Evolutionary conservation across 2,888 invertebrate species (phyloP).

Genomic region (Cantharis flavilabris): DNA sequence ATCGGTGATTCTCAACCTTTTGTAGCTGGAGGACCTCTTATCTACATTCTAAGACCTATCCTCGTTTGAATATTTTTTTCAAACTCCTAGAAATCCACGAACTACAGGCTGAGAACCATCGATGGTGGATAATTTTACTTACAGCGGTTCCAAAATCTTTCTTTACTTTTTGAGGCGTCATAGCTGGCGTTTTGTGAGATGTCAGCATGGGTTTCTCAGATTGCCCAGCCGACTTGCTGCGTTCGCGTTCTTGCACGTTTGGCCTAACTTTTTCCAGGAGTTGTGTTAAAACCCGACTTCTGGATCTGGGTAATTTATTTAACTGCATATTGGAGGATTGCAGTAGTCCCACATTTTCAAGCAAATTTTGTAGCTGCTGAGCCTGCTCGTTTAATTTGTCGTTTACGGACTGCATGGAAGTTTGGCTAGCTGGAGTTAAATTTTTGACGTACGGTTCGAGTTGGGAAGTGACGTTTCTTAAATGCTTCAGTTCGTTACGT

Average conservation of each 20-base stretch:
- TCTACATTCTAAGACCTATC: background rate
- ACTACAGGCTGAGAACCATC: background rate
- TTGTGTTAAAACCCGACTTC: constrained; percentile 60
- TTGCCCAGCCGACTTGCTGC: constrained; percentile 52
- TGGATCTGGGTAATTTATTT: constrained; percentile 53
- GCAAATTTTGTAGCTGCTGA: constrained; percentile 59
- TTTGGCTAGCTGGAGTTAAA: constrained; percentile 48
- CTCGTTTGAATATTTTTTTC: background rate
- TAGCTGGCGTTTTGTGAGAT: constrained; percentile 16
- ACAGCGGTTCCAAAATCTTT: constrained; percentile 19
- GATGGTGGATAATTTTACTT: constrained; percentile 6
- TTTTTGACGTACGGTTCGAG: constrained; percentile 69
- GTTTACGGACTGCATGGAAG: constrained; percentile 42
- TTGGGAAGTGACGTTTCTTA: constrained; percentile 66
- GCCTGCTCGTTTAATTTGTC: constrained; percentile 52
- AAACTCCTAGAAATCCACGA: background rate
- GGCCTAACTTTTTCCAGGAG: constrained; percentile 62
- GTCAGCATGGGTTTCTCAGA: constrained; percentile 42
- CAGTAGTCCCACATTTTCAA: constrained; percentile 59
- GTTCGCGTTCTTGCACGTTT: constrained; percentile 49
- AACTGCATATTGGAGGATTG: constrained; percentile 48
- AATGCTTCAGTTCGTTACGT: constrained; percentile 67
- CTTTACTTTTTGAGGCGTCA: constrained; percentile 38
- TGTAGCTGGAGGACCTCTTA: background rate
- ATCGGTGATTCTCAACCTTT: background rate